Percentiles rank a stretch among this genome's conserved stretches.
These are phyloP conservation scores for Ophion obscuratus DNA, from an alignment of 2,888 invertebrate species.

Conservation along the genomic window DNA sequence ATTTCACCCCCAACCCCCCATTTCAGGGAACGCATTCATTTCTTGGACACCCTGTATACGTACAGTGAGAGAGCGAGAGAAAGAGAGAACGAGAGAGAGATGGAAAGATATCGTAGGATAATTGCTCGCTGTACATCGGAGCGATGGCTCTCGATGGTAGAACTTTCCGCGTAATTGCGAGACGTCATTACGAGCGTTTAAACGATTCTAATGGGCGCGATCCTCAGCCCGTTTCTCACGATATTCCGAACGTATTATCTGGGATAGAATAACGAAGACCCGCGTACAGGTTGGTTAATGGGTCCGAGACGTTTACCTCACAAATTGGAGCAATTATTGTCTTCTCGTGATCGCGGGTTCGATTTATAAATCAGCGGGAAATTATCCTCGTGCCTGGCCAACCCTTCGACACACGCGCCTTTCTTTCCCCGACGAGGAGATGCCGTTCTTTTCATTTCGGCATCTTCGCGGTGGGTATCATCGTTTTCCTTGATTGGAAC, in stretches of 20 bases:
- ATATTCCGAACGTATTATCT: slow-evolving; percentile 49
- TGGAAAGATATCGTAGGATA: slow-evolving; percentile 71
- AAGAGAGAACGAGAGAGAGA: slow-evolving; percentile 9
- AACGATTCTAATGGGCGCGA: slow-evolving; percentile 69
- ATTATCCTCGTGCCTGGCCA: slow-evolving; percentile 22
- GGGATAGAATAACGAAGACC: slow-evolving; percentile 37
- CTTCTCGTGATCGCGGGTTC: slow-evolving; percentile 35
- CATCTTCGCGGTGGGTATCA: not conserved
- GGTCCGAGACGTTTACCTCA: slow-evolving; percentile 44
- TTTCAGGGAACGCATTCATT: too few relatives aligned
- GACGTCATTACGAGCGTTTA: slow-evolving; percentile 80
- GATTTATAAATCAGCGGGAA: slow-evolving; percentile 31
- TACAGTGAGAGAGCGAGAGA: not conserved
- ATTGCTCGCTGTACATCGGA: slow-evolving; percentile 69
- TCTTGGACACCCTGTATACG: too few relatives aligned
- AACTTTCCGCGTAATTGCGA: slow-evolving; percentile 80
- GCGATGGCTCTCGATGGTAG: slow-evolving; percentile 57
- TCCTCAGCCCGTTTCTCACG: slow-evolving; percentile 52
- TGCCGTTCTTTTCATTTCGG: not conserved
- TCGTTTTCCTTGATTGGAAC: too few relatives aligned
- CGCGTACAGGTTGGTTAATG: slow-evolving; percentile 39
- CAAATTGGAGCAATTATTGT: slow-evolving; percentile 58
- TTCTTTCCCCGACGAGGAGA: not conserved
- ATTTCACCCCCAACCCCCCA: too few relatives aligned
- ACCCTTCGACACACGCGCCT: not conserved